phyloP scores from a whole-genome alignment of 2,888 invertebrate species.

The Hydrotaea diabolus region DNA sequence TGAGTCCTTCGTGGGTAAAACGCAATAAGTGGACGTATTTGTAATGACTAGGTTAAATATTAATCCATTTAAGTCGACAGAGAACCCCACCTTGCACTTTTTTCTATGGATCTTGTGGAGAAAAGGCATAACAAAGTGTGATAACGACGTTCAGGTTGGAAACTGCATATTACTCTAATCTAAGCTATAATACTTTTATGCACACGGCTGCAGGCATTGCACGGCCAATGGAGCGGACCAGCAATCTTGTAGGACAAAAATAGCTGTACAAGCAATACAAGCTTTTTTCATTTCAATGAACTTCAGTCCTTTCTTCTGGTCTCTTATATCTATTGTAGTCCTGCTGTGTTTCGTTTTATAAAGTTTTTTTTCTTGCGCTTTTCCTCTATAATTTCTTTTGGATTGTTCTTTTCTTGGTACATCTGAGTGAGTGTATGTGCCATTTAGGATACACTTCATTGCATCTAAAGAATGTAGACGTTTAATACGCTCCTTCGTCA shows the following conservation, averaged over 20 bases:
- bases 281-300: constrained; percentile 29
- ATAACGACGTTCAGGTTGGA: too few relatives aligned
- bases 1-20: too few relatives aligned
- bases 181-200: background rate
- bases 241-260: background rate
- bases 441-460: constrained; percentile 41
- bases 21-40: too few relatives aligned
- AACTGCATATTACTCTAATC: too few relatives aligned
- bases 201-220: background rate
- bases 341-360: background rate
- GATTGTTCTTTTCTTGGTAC: constrained; percentile 14
- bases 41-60: too few relatives aligned
- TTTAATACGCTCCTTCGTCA: constrained; percentile 34
- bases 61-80: too few relatives aligned
- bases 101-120: too few relatives aligned
- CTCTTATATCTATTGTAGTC: background rate
- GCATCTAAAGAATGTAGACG: constrained; percentile 39
- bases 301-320: background rate
- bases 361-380: background rate
- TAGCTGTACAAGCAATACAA: background rate
- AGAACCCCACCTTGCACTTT: too few relatives aligned
- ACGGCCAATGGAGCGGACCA: background rate
- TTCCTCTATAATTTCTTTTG: background rate
- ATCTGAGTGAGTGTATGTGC: background rate
- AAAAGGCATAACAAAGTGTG: too few relatives aligned